Percentiles rank a stretch among this genome's conserved stretches.
Conservation (phyloP, 2,797 vertebrate species). For the Ara ararauna region DNA sequence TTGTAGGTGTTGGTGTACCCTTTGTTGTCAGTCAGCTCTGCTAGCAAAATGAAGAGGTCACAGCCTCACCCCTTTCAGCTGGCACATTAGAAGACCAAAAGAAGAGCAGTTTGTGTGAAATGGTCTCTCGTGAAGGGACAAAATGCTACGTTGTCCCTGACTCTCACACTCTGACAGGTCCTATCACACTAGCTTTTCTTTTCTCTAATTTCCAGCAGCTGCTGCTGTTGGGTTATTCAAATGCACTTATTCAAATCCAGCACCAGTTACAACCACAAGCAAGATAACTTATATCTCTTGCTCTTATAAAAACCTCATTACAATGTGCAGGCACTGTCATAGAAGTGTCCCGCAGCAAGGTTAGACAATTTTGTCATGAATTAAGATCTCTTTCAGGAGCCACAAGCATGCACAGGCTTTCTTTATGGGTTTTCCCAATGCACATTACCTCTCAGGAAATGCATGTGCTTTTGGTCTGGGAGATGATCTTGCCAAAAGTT, state of each 20-base stretch:
- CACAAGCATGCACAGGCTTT: neutral
- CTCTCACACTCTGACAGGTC: neutral
- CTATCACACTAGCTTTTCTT: neutral
- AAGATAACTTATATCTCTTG: neutral
- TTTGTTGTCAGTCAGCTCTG: conserved; percentile 12
- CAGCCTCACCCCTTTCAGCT: neutral
- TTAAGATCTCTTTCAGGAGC: neutral
- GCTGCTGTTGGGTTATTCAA: neutral
- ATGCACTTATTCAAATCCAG: neutral
- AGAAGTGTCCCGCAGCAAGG: neutral
- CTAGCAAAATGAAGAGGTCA: neutral
- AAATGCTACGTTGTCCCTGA: neutral
- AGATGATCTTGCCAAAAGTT: neutral
- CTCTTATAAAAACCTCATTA: neutral
- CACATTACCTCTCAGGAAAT: neutral
- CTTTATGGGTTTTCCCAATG: neutral
- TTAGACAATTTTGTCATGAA: neutral
- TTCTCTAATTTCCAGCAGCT: neutral
- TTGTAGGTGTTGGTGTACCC: neutral
- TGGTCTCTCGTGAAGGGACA: neutral
- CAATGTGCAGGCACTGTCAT: neutral
- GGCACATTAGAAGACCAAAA: neutral
- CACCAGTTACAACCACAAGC: neutral
- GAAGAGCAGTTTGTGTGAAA: neutral
- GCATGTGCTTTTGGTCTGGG: neutral